Evolutionary conservation across 2,888 invertebrate species (phyloP), one percentile per base, ranked within the genome.

Genomic region (Rutpela maculata): DNA sequence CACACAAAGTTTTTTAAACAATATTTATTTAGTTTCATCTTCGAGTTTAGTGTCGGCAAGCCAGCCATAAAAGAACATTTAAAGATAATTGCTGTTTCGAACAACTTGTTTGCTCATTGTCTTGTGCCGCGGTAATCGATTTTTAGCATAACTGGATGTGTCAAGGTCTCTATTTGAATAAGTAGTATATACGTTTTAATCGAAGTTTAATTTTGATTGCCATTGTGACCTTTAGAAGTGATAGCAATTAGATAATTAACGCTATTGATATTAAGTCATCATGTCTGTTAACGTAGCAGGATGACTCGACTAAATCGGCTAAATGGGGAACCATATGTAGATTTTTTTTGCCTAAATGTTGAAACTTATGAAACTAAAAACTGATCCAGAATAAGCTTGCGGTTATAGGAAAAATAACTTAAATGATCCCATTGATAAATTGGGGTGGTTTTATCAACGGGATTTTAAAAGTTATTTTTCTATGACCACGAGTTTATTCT

Each of bases 161-260:
- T 65, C 63, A 65, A 18, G 63, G 35, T 38, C 35, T 65, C 17
- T 31, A 38, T 35, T 63, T 15, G 17, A 63, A 63, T 35, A 35
- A 12, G 12, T 38, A 35, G 11, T 5, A n/a, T 10, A 60, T 60
- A 7, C 35, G 10, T 10, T n/a, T 11, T 38, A 17, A 38, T 12
- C 43, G 18, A 18, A 11, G 17, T 10, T 35, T 63, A 7, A 35
- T 35, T 35, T n/a, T 35, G 35, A 63, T 65, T 38, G 38, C 10
- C 18, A 17, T 65, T 7, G 12, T 38, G 38, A 38, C 63, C 38
- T 65, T 10, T n/a, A 65, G 10, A 38, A 18, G 35, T 38, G 35
- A 63, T 35, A 35, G 31, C 9, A 1, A 0, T 9, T 15, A 22
- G 18, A 11, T 38, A 35, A 65, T 22, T 65, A 22, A 11, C 10